These are phyloP conservation scores for Linepithema humile DNA, from an alignment of 1,140 invertebrate genomes.

Conservation along the genomic window DNA sequence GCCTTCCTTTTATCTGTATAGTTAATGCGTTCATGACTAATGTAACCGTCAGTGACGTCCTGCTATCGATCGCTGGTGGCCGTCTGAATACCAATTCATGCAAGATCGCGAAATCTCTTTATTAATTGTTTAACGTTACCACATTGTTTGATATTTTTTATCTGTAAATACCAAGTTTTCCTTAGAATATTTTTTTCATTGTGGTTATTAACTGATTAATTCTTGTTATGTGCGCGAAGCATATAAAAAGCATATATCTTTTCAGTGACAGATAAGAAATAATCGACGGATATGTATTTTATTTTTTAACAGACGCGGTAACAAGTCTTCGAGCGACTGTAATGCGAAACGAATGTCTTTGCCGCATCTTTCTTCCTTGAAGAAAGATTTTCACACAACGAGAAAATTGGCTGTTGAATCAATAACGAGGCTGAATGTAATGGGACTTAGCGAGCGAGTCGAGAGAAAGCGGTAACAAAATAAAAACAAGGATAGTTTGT, in stretches of 20 bases:
- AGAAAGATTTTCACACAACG: slow-evolving; percentile 40
- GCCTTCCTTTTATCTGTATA: slow-evolving; percentile 73
- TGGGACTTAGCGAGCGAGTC: slow-evolving; percentile 29
- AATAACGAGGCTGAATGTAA: slow-evolving; percentile 58
- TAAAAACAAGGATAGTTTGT: slow-evolving; percentile 58
- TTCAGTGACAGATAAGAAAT: slow-evolving; percentile 4
- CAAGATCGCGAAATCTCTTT: slow-evolving; percentile 43
- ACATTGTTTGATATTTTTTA: slow-evolving; percentile 5
- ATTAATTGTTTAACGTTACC: not conserved
- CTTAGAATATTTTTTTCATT: not conserved
- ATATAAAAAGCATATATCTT: not conserved
- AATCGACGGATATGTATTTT: not conserved
- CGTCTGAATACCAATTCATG: slow-evolving; percentile 7
- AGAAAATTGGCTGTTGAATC: slow-evolving; percentile 48
- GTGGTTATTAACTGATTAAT: not conserved
- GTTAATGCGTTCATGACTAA: slow-evolving; percentile 74
- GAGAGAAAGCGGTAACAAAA: slow-evolving; percentile 38
- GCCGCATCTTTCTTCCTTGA: not conserved
- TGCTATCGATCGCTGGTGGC: slow-evolving; percentile 59
- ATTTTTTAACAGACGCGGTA: slow-evolving; percentile 25
- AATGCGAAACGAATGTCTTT: slow-evolving; percentile 24
- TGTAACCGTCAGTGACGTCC: slow-evolving; percentile 67
- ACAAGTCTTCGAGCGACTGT: not conserved
- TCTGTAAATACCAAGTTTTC: not conserved
- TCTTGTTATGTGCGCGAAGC: not conserved